Evolutionary conservation across 2,797 vertebrate genomes (phyloP).

Genomic region (Lacerta agilis): DNA sequence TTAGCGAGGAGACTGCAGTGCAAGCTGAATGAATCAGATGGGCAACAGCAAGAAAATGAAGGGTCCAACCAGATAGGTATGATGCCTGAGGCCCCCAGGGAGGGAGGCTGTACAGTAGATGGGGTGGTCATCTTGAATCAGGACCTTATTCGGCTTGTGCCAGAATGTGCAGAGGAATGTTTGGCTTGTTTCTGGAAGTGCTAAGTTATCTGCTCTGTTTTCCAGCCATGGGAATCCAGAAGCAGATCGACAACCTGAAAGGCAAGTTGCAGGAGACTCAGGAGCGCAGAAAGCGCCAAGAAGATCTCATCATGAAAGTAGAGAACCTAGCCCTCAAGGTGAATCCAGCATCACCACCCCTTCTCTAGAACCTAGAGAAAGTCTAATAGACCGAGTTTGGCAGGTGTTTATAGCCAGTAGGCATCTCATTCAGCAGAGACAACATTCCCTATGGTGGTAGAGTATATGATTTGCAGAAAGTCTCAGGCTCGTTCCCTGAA

Average conservation of each 20-base stretch:
- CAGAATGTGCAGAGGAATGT: neutral
- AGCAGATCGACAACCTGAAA: conserved; percentile 93
- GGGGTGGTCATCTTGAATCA: neutral
- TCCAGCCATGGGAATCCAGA: conserved; percentile 93
- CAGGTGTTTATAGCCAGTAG: neutral
- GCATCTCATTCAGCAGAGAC: neutral
- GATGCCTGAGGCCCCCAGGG: neutral
- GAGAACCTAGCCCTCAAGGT: conserved; percentile 98
- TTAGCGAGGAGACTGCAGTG: conserved; percentile 91
- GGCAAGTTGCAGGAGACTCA: conserved; percentile 94
- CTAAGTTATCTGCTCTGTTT: conserved; percentile 28
- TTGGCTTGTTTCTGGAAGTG: neutral
- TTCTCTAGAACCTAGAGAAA: neutral
- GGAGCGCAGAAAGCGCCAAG: conserved; percentile 94
- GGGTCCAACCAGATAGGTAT: conserved; percentile 91
- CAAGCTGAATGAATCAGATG: conserved; percentile 89
- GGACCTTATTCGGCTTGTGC: neutral
- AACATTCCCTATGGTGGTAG: neutral
- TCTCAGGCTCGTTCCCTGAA: neutral
- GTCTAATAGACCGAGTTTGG: neutral
- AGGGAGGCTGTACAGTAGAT: neutral
- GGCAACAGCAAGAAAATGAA: conserved; percentile 87
- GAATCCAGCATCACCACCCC: conserved; percentile 43
- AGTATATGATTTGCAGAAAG: neutral
- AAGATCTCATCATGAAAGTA: conserved; percentile 98